Evolutionary conservation across 1,140 invertebrate genomes (phyloP), one percentile per base, ranked within the genome.

Genomic region (Steinernema khuongi): DNA sequence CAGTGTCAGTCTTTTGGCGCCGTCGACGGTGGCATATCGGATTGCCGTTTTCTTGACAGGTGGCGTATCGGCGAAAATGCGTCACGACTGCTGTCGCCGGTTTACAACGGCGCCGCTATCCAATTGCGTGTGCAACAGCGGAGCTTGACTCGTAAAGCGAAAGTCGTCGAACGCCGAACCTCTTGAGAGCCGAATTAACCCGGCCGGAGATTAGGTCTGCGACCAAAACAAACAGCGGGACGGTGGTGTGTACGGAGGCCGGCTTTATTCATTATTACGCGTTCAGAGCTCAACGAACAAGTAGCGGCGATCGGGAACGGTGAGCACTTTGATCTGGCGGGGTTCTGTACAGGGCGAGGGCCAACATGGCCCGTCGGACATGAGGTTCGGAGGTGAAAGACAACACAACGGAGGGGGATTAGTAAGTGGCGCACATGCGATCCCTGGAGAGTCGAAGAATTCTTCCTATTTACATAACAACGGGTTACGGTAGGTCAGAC

Each of bases 231-330:
- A 60, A 60, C 50, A 60, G 50, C 19, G 50, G 4, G 50, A 26
- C 11, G 26, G 14, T 7, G 26, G 14, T 60, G 50, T n/a, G 36
- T 60, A 26, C 50, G 50, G 50, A 60, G 50, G 50, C 26, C 50
- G 50, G 50, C 50, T 60, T 60, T 60, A 60, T 60, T 60, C 50
- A 60, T 60, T 60, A 60, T 60, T n/a, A n/a, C n/a, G 50, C 50
- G 50, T 60, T 14, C 26, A 60, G 19, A 22, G 50, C 22, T 60
- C 50, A 26, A 60, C 14, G 7, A 41, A 41, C 36, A 41, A 41
- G 14, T n/a, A 60, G 26, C 50, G 19, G 19, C 11, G 19, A 60
- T 7, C 26, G 22, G 26, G 4, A 7, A 60, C 50, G 26, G 22
- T 60, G 50, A 60, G 50, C 50, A 60, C 50, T 60, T 60, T 60